Base-by-base conservation (phyloP, 2,888 invertebrate genomes). In the Eustalomyia histrio region DNA sequence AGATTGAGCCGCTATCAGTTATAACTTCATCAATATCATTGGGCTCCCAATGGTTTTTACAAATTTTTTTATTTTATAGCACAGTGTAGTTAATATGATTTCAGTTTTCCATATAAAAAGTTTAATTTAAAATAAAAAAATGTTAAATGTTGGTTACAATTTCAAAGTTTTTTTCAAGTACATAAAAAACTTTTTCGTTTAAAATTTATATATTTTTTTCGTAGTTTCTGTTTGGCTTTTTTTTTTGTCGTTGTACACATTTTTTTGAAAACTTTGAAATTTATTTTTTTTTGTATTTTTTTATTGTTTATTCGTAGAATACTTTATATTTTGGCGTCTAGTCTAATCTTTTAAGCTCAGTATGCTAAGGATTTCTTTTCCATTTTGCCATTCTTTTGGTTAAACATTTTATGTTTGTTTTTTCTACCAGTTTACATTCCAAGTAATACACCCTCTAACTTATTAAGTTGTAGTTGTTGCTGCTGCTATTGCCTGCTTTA, bases 271-370 rank as follows among this genome's bases (percentile, higher is more conserved):
- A 65, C 43, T 69, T 75, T 72, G 39, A 75, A 57, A 65, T 65
- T 67, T 75, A 16, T 67, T 64, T 64, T 69, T 6, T 64, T 64
- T 69, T 6, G 57, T 58, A 47, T 43, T 18, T 76, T 50, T 17
- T 29, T 29, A 16, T 16, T 29, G 18, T 17, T n/a, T 35, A 24
- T 24, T 65, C 33, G n/a, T 50, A 18, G 39, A 50, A 63, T 57
- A n/a, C 17, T 33, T 50, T 63, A 50, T 63, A 7, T 78, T 67
- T 47, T 72, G 57, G 71, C 60, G 80, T 80, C 75, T 80, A 65
- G 80, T 72, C 75, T 76, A 73, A 80, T 63, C 76, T 76, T 68
- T 80, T 80, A 80, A 80, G 72, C 76, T 58, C 57, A n/a, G 21
- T 63, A 80, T 72, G 63, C 39, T 35, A 33, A 47, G 33, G 52